phyloP scores from a whole-genome alignment of 2,888 invertebrate genomes.

The Dorcus hopei region DNA sequence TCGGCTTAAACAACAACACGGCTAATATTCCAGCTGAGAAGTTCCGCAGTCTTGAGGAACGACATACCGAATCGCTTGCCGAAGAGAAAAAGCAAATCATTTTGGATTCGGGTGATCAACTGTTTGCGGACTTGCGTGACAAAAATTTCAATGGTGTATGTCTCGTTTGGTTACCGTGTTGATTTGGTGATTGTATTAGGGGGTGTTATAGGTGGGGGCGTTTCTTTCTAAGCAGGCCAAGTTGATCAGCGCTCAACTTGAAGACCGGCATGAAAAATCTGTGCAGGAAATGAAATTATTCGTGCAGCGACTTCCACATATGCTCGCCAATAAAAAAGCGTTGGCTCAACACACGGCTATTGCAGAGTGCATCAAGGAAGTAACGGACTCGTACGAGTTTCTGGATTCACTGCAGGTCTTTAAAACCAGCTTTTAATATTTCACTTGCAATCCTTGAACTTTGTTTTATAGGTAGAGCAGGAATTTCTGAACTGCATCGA shows the following conservation, averaged over 20 bases:
- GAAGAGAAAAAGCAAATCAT: slow-evolving; percentile 72
- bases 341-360: slow-evolving; percentile 88
- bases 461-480: slow-evolving; percentile 65
- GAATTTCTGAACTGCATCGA: slow-evolving; percentile 90
- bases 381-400: slow-evolving; percentile 52
- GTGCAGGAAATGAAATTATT: slow-evolving; percentile 95
- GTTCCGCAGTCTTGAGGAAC: slow-evolving; percentile 69
- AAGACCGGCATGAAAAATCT: slow-evolving; percentile 83
- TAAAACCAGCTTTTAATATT: neutral
- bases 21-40: slow-evolving; percentile 83
- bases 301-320: slow-evolving; percentile 82
- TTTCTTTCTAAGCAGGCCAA: slow-evolving; percentile 84
- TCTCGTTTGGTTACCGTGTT: neutral
- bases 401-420: slow-evolving; percentile 44
- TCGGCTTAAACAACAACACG: slow-evolving; percentile 77
- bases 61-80: slow-evolving; percentile 55
- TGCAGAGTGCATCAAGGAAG: slow-evolving; percentile 89
- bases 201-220: slow-evolving; percentile 66
- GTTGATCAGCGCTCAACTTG: slow-evolving; percentile 78
- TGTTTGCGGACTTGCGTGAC: slow-evolving; percentile 87
- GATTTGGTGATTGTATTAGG: neutral
- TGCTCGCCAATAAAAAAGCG: slow-evolving; percentile 83
- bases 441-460: neutral
- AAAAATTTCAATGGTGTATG: slow-evolving; percentile 82
- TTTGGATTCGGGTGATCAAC: slow-evolving; percentile 84